Evolutionary conservation across 2,113 vertebrate genomes (phyloP).

Genomic region (Agelaius phoeniceus): DNA sequence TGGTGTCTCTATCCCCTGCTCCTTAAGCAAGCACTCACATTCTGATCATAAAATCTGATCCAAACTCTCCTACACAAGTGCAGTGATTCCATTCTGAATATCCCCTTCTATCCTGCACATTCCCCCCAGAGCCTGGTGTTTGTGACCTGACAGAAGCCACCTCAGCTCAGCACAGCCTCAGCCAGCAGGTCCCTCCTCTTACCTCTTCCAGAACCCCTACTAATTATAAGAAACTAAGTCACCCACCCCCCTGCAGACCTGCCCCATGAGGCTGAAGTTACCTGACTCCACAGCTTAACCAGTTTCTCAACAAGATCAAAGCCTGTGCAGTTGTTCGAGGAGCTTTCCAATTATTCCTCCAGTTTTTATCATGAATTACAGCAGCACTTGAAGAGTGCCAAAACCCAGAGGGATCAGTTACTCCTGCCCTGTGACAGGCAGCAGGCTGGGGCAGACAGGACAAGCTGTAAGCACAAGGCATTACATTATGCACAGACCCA

Average conservation of each 20-base stretch:
- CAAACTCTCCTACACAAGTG: not conserved
- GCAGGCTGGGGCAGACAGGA: not conserved
- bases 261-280: not conserved
- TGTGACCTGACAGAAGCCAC: not conserved
- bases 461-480: not conserved
- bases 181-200: not conserved
- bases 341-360: conserved; percentile 29
- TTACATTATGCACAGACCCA: not conserved
- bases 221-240: not conserved
- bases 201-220: not conserved
- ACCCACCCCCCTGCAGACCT: not conserved
- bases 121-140: not conserved
- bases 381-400: not conserved
- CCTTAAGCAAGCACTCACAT: not conserved
- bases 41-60: not conserved
- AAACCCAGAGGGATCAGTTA: conserved; percentile 13
- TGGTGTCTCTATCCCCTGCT: not conserved
- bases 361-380: conserved; percentile 13
- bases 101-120: not conserved
- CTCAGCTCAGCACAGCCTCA: not conserved
- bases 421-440: conserved; percentile 20
- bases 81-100: not conserved
- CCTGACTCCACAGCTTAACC: not conserved
- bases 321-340: not conserved
- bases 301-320: conserved; percentile 26